These are phyloP conservation scores for Pomatorhinus ruficollis DNA, from an alignment of 2,113 vertebrate species.

Conservation along the genomic window DNA sequence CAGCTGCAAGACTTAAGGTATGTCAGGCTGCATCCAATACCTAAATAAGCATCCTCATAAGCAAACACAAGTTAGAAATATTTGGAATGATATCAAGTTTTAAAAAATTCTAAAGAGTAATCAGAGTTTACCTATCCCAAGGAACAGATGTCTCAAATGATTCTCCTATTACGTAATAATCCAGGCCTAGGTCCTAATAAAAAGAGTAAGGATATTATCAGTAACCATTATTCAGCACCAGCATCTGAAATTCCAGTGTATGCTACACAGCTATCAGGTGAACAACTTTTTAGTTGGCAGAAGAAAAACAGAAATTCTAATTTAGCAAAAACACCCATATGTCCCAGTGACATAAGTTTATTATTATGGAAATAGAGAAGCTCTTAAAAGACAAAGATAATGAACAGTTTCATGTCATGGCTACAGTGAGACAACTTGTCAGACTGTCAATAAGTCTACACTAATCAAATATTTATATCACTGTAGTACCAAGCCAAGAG, in stretches of 20 bases:
- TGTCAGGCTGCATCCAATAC: not conserved
- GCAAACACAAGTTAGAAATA: not conserved
- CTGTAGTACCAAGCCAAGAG: not conserved
- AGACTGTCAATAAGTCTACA: not conserved
- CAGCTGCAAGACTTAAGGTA: not conserved
- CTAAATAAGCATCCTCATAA: not conserved
- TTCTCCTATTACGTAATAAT: conserved; percentile 94
- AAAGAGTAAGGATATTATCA: conserved; percentile 40
- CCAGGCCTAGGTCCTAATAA: conserved; percentile 93
- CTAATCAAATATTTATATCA: not conserved
- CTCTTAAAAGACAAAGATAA: not conserved
- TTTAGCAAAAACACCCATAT: not conserved
- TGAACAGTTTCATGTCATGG: not conserved
- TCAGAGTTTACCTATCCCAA: conserved; percentile 93
- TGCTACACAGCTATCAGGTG: not conserved
- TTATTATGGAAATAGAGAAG: not conserved
- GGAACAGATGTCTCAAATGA: conserved; percentile 99
- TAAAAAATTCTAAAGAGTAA: not conserved
- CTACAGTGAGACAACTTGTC: not conserved
- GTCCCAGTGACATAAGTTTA: not conserved
- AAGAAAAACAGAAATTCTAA: not conserved
- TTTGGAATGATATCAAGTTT: not conserved
- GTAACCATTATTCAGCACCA: not conserved
- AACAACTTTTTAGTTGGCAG: not conserved
- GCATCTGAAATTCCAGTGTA: not conserved